A percentile compares a stretch with the other conserved stretches of the same genome.
Evolutionary conservation across 2,113 vertebrate species (phyloP).

Genomic region (Suricata suricatta): DNA sequence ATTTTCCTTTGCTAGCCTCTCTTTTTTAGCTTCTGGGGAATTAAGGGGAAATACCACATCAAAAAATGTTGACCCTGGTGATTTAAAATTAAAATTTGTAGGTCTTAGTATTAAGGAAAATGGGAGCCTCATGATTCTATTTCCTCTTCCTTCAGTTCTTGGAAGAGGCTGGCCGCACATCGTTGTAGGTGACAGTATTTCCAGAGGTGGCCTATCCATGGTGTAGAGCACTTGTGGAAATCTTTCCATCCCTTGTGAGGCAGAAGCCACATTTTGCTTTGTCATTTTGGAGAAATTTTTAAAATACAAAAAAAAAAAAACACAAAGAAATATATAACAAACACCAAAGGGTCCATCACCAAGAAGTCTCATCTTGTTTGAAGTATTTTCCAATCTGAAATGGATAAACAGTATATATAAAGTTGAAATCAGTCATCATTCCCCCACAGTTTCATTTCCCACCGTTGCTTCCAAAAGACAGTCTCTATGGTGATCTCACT

Average conservation of each 20-base stretch:
- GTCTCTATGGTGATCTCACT: not conserved
- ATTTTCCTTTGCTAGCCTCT: not conserved
- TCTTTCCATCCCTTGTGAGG: not conserved
- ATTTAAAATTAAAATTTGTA: conserved; percentile 49
- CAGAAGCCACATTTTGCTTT: not conserved
- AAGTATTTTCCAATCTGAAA: not conserved
- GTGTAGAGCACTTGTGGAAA: not conserved
- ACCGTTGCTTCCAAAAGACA: not conserved
- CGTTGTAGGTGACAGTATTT: not conserved
- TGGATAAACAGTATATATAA: not conserved
- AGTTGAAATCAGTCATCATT: not conserved
- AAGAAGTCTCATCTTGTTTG: not conserved
- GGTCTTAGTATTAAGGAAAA: not conserved
- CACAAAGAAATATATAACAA: not conserved
- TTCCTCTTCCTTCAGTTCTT: not conserved
- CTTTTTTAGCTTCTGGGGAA: not conserved
- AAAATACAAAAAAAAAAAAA: not conserved
- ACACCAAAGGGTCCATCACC: not conserved
- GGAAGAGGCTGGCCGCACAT: not conserved
- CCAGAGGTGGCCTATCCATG: not conserved
- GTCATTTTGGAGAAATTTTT: not conserved
- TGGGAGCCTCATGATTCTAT: not conserved
- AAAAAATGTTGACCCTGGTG: not conserved
- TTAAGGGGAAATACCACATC: not conserved
- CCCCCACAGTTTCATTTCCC: not conserved